A percentile compares a stretch with the other conserved stretches of the same genome.
Evolutionary conservation across 2,888 invertebrate species (phyloP).

Genomic region (Clusia tigrina): DNA sequence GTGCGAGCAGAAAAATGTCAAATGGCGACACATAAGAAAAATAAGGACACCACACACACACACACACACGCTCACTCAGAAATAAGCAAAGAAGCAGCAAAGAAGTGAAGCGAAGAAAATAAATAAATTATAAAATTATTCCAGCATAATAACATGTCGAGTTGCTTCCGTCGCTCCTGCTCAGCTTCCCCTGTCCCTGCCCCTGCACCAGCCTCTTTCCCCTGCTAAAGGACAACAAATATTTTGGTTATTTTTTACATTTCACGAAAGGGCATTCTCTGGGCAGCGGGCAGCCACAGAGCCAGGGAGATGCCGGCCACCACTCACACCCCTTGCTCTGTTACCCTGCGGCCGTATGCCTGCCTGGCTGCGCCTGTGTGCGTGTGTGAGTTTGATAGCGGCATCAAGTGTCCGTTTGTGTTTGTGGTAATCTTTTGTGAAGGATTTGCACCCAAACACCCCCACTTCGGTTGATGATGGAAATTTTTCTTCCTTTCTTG

Average conservation of each 20-base stretch:
- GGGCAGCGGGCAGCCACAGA: too few relatives aligned
- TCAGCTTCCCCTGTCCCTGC: not conserved
- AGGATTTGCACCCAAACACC: conserved; percentile 59
- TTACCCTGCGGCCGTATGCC: not conserved
- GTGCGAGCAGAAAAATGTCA: conserved; percentile 23
- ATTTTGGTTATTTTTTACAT: conserved; percentile 17
- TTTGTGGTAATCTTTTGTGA: conserved; percentile 58
- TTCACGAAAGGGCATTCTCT: conserved; percentile 2
- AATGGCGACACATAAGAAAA: not conserved
- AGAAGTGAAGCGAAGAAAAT: conserved; percentile 40
- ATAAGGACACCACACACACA: not conserved
- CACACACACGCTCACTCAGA: too few relatives aligned
- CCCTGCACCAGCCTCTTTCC: not conserved
- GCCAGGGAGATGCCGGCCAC: too few relatives aligned
- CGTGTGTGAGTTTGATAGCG: conserved; percentile 5
- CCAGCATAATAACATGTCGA: conserved; percentile 63
- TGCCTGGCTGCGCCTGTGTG: not conserved
- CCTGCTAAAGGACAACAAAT: not conserved
- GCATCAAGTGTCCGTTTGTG: conserved; percentile 38
- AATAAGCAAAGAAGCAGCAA: not conserved
- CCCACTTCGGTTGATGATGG: conserved; percentile 21
- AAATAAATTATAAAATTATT: conserved; percentile 64
- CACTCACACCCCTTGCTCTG: conserved; percentile 2
- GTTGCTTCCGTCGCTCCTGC: not conserved
- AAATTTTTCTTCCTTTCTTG: conserved; percentile 8